These are phyloP conservation scores for Unio delphinus DNA, from an alignment of 2,888 invertebrate genomes.

Conservation along the genomic window DNA sequence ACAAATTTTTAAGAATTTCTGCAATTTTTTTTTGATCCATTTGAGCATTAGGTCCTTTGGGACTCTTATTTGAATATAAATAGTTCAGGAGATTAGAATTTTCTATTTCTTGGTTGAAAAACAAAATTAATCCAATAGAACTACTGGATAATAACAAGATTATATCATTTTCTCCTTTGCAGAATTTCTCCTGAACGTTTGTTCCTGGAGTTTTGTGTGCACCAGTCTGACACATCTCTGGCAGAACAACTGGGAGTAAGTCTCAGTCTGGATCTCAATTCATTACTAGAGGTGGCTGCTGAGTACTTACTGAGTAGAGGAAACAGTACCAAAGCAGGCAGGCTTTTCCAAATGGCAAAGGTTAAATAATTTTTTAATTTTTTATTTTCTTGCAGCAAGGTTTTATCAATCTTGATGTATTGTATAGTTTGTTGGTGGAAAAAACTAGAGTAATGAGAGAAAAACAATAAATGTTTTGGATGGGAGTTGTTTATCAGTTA, in stretches of 20 bases:
- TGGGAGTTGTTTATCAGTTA: too few relatives aligned
- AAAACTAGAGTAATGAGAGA: too few relatives aligned
- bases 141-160: neutral
- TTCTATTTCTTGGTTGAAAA: neutral
- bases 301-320: constrained; percentile 84
- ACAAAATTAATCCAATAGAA: neutral
- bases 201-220: constrained; percentile 76
- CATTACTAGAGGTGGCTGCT: constrained; percentile 83
- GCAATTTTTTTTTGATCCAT: neutral
- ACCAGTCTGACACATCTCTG: constrained; percentile 74
- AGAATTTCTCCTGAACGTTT: constrained; percentile 68
- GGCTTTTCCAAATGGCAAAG: constrained; percentile 86
- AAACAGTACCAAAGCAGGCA: constrained; percentile 83
- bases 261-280: constrained; percentile 77
- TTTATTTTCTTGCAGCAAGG: too few relatives aligned
- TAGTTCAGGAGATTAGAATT: too few relatives aligned
- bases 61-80: neutral
- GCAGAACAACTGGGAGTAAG: constrained; percentile 77
- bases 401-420: too few relatives aligned
- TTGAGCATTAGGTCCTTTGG: neutral
- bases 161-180: constrained; percentile 13
- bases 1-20: too few relatives aligned
- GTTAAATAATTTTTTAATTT: constrained; percentile 68
- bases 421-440: too few relatives aligned
- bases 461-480: too few relatives aligned